These are phyloP conservation scores for Acrobasis suavella DNA, from an alignment of 2,888 invertebrate species.

Conservation along the genomic window DNA sequence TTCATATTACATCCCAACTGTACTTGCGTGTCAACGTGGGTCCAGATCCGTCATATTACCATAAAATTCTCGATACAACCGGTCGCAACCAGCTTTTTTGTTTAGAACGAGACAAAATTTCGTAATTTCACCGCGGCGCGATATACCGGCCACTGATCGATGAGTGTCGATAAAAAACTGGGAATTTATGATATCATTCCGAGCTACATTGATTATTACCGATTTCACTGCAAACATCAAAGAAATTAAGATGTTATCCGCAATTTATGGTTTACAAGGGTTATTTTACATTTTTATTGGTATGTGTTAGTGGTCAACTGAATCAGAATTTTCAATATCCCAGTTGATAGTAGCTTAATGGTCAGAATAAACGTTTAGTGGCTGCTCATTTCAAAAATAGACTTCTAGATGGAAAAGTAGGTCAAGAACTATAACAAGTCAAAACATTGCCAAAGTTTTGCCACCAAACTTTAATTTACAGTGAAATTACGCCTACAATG, in stretches of 20 bases:
- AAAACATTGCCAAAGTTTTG: no score
- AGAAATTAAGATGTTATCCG: slow-evolving; percentile 19
- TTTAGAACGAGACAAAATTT: slow-evolving; percentile 38
- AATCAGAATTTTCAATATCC: no score
- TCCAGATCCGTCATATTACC: slow-evolving; percentile 34
- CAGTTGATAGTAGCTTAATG: no score
- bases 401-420: no score
- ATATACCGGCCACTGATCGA: slow-evolving; percentile 34
- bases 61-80: slow-evolving; percentile 49
- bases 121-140: slow-evolving; percentile 36
- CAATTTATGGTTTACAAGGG: slow-evolving; percentile 3
- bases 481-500: no score
- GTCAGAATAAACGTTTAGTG: no score
- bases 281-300: neutral
- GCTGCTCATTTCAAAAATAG: no score
- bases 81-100: slow-evolving; percentile 45
- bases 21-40: slow-evolving; percentile 8
- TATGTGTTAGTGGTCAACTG: neutral
- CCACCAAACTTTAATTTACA: no score
- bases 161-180: slow-evolving; percentile 26
- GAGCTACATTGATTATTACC: slow-evolving; percentile 19
- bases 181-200: slow-evolving; percentile 23
- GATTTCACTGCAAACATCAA: slow-evolving; percentile 8
- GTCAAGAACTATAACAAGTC: no score
- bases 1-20: neutral